Evolutionary conservation across 92 coral and sea anemone genomes (phyloP).

Genomic region (Hydrozoanthus gracilis): DNA sequence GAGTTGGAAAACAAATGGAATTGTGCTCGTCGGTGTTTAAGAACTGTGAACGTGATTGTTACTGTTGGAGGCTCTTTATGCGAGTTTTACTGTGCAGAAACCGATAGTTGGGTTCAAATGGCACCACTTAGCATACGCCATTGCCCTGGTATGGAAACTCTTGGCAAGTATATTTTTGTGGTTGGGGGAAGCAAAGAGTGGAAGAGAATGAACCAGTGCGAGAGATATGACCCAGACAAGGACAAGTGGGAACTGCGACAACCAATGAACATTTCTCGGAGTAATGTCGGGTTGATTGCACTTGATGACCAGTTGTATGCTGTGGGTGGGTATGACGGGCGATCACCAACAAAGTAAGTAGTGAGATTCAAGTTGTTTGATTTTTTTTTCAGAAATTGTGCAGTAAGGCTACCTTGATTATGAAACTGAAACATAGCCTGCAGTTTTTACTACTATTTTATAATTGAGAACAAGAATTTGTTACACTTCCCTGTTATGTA

Average conservation of each 20-base stretch:
- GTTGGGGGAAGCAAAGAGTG: constrained; percentile 98
- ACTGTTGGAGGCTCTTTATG: constrained; percentile 89
- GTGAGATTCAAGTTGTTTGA: not conserved
- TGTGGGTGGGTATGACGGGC: constrained; percentile 96
- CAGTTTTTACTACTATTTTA: too few species aligned
- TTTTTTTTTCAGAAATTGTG: too few species aligned
- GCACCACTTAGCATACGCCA: constrained; percentile 82
- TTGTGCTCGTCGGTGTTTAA: constrained; percentile 82
- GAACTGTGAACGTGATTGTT: constrained; percentile 81
- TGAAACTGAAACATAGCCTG: too few species aligned
- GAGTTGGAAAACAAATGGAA: constrained; percentile 66
- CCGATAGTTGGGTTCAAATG: constrained; percentile 79
- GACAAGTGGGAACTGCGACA: constrained; percentile 80
- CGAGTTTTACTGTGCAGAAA: constrained; percentile 73
- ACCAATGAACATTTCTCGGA: constrained; percentile 85
- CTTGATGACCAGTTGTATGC: constrained; percentile 83
- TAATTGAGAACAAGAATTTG: too few species aligned
- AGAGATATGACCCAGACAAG: constrained; percentile 80
- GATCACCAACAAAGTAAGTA: constrained; percentile 85
- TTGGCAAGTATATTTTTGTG: constrained; percentile 78
- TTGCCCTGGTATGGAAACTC: constrained; percentile 92
- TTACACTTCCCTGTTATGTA: too few species aligned
- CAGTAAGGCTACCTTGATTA: too few species aligned
- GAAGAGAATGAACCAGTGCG: constrained; percentile 86
- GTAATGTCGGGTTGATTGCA: constrained; percentile 90